Percentiles rank a stretch among this genome's conserved stretches.
phyloP scores from a whole-genome alignment of 2,888 invertebrate species.

The Stenchaetothrips biformis region DNA sequence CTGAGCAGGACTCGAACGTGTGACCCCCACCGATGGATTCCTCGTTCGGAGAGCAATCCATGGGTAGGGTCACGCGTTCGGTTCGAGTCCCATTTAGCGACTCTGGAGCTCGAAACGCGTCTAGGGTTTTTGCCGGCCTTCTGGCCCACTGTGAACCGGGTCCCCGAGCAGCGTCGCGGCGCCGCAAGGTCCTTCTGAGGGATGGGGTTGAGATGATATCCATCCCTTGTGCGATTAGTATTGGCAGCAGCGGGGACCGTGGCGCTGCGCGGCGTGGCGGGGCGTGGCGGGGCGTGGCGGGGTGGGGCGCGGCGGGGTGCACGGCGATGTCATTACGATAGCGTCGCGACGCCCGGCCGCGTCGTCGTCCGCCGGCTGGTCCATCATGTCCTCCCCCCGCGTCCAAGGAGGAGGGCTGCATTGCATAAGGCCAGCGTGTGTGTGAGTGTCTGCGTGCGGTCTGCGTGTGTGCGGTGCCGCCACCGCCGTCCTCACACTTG shows the following conservation, averaged over 20 bases:
- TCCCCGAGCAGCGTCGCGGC: not conserved
- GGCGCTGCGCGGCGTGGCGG: not conserved
- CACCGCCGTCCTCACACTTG: not conserved
- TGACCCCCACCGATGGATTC: too few relatives aligned
- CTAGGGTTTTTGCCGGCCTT: too few relatives aligned
- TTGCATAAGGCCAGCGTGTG: too few relatives aligned
- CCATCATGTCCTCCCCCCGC: not conserved
- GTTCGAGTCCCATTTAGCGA: too few relatives aligned
- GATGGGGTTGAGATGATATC: not conserved
- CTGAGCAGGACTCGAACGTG: too few relatives aligned
- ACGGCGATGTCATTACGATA: constrained; percentile 16
- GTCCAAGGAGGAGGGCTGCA: not conserved
- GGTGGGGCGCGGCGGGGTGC: not conserved
- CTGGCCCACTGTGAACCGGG: too few relatives aligned
- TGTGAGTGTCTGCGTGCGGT: not conserved
- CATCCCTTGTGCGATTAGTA: constrained; percentile 4
- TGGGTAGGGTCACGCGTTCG: too few relatives aligned
- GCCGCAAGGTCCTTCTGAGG: not conserved
- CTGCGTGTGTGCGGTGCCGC: not conserved
- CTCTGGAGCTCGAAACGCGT: too few relatives aligned
- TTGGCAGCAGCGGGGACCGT: not conserved
- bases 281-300: too few relatives aligned
- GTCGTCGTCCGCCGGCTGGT: not conserved
- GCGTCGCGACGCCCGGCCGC: not conserved
- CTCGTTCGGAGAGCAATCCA: too few relatives aligned